Conservation (phyloP, 2,113 vertebrate genomes). For the Caloenas nicobarica region DNA sequence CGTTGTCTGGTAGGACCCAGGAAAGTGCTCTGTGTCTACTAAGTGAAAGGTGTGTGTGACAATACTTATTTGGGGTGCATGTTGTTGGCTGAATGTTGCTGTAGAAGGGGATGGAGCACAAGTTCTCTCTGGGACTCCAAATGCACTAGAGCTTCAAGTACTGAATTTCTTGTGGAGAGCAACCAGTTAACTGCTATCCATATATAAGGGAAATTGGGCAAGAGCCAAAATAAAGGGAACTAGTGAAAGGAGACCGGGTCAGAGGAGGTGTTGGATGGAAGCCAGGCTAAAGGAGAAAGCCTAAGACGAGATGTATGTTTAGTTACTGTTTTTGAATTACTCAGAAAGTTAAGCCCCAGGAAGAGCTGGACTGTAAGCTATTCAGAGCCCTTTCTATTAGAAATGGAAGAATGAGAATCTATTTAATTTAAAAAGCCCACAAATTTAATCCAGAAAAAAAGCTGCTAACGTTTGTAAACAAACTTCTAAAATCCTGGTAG, state of each 20-base stretch:
- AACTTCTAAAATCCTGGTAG: not conserved
- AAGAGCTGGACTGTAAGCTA: conserved; percentile 36
- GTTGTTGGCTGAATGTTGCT: not conserved
- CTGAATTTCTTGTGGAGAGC: not conserved
- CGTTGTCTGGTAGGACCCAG: not conserved
- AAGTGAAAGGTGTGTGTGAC: not conserved
- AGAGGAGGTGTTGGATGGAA: conserved; percentile 50
- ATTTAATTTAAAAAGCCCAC: not conserved
- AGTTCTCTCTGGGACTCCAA: not conserved
- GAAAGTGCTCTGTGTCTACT: rapidly evolving
- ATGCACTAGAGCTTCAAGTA: not conserved
- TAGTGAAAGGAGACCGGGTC: conserved; percentile 62
- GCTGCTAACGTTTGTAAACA: not conserved
- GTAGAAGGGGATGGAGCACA: not conserved
- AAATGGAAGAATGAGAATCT: conserved; percentile 29
- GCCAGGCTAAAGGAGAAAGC: conserved; percentile 54
- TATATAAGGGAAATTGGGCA: conserved; percentile 30
- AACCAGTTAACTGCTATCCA: conserved; percentile 49
- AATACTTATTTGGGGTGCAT: not conserved
- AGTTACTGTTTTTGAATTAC: conserved; percentile 61
- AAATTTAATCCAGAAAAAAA: conserved; percentile 3
- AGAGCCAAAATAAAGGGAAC: conserved; percentile 63
- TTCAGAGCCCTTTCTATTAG: conserved; percentile 25
- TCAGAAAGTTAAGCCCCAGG: conserved; percentile 45
- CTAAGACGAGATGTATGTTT: conserved; percentile 53